Evolutionary conservation across 2,888 invertebrate genomes (phyloP), one percentile per base, ranked within the genome.

Genomic region (Ischnus inquisitorius): DNA sequence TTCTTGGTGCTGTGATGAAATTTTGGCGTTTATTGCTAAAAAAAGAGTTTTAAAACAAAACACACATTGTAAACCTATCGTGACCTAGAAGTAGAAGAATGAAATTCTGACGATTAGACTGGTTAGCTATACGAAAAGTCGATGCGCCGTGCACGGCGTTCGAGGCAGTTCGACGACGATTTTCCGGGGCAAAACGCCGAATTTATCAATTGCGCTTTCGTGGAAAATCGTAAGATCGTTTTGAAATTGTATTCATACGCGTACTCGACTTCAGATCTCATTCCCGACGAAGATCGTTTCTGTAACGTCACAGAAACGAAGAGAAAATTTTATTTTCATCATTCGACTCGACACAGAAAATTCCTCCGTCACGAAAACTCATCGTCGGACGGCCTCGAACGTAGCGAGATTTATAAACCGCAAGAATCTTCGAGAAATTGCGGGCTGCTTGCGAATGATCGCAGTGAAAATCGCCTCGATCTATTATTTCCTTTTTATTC

Each of bases 321-420:
- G 19, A 1, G 22, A 54, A 3, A 1, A 2, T 54, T 19, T 16
- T 22, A 12, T 22, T 54, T 54, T 54, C 19, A 22, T 54, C 19
- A 19, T 54, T 4, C 10, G 10, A 22, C 19, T 12, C 8, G 8
- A 28, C 3, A 25, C 16, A 51, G 14, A 34, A n/a, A 19, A 71
- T 25, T 10, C 10, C 16, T 3, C 16, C 19, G 10, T 67, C 46
- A 51, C 34, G 48, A 22, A n/a, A 39, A 39, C 12, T 28, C 46
- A 51, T 54, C 64, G 19, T 51, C 48, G 51, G 39, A 25, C 74
- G 14, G 28, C 16, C 12, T 48, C 41, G 82, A 77, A 77, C 82
- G 82, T 54, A 48, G 85, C 84, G 87, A 89, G 84, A 87, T 87
- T 87, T 89, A 87, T 87, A 87, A 88, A 87, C 88, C 79, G 85